Percentiles rank a stretch among this genome's conserved stretches.
These are phyloP conservation scores for Motacilla alba DNA, from an alignment of 2,113 vertebrate genomes.

Conservation along the genomic window DNA sequence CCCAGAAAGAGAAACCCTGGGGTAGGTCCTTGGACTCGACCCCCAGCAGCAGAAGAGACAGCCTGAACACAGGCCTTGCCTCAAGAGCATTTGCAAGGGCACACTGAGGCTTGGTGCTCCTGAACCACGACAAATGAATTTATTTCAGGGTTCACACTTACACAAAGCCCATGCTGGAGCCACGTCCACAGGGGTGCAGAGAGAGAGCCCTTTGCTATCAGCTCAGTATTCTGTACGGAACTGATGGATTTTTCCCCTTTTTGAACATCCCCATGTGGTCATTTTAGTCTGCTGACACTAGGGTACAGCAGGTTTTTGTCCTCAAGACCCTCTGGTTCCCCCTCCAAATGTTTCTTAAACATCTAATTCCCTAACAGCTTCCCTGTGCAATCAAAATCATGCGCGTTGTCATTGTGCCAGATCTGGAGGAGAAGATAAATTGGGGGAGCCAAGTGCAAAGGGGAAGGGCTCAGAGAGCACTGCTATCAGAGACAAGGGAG, in stretches of 20 bases:
- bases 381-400: background rate
- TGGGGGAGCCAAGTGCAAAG: background rate
- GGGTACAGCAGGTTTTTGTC: background rate
- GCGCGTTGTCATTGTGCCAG: fast-evolving
- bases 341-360: background rate
- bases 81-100: background rate
- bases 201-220: background rate
- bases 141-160: background rate
- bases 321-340: background rate
- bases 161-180: fast-evolving
- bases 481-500: background rate
- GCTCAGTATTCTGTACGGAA: background rate
- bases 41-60: background rate
- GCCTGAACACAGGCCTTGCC: background rate
- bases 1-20: background rate
- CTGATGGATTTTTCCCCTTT: fast-evolving
- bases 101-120: fast-evolving
- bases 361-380: background rate
- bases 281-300: background rate
- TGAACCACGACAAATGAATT: background rate
- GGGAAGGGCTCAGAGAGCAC: background rate
- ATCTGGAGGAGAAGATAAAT: background rate
- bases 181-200: fast-evolving
- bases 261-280: background rate
- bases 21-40: background rate